Evolutionary conservation across 92 coral and sea anemone species (phyloP).

Genomic region (Palythoa heliodiscus): DNA sequence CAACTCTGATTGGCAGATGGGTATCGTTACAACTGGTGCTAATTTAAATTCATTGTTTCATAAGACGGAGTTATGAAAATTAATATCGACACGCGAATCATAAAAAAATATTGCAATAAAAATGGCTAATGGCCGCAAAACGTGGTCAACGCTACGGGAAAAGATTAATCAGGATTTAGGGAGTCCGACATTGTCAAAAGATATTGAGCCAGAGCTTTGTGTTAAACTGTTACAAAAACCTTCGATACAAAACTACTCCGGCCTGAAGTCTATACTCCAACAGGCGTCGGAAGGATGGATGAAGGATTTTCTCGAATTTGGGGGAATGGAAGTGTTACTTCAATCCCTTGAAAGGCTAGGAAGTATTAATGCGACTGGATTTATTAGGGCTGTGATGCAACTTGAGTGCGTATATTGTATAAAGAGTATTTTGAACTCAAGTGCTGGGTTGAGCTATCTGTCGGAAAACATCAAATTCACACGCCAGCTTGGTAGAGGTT

Average conservation of each 20-base stretch:
- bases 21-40: slow-evolving; percentile 7
- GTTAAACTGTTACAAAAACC: slow-evolving; percentile 70
- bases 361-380: slow-evolving; percentile 41
- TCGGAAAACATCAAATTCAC: slow-evolving; percentile 70
- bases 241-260: slow-evolving; percentile 69
- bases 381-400: slow-evolving; percentile 69
- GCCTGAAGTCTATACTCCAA: slow-evolving; percentile 65
- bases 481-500: slow-evolving; percentile 79
- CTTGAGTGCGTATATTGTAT: slow-evolving; percentile 83
- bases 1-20: slow-evolving; percentile 19
- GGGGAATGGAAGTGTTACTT: slow-evolving; percentile 78
- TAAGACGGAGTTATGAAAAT: not conserved
- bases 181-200: slow-evolving; percentile 44
- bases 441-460: slow-evolving; percentile 77
- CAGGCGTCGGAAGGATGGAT: slow-evolving; percentile 76
- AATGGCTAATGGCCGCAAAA: slow-evolving; percentile 19
- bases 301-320: slow-evolving; percentile 68
- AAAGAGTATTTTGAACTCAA: slow-evolving; percentile 80
- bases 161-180: slow-evolving; percentile 7
- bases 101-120: not conserved
- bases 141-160: slow-evolving; percentile 22
- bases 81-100: not conserved
- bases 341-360: slow-evolving; percentile 76
- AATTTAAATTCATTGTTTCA: slow-evolving; percentile 5
- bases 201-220: slow-evolving; percentile 73